Evolutionary conservation across 2,113 vertebrate species (phyloP), one percentile per base, ranked within the genome.

Genomic region (Tragelaphus buxtoni): DNA sequence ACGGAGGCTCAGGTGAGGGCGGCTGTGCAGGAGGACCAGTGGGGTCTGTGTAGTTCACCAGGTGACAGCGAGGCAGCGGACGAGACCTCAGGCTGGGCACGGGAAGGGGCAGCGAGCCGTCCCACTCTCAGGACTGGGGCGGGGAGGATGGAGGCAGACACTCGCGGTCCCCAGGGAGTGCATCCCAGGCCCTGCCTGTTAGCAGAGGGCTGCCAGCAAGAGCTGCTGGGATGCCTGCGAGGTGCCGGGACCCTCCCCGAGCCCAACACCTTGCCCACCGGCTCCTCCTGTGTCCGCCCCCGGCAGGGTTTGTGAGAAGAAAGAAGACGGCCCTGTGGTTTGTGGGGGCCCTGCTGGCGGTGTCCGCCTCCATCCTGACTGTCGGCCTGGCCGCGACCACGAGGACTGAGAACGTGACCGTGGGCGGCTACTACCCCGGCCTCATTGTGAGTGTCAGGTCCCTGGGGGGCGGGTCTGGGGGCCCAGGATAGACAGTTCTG

Each of bases 381-480:
- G 93, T 99, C 65, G 99, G 99, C 35, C 98, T 99, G 49, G 95
- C 99, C 39, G 99, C 99, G 17, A 99, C 99, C 83, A 99, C 99
- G 13, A 99, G 99, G 95, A 99, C 99, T 0, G 99, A 99, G 96
- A 99, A 99, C 2, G 99, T 99, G 90, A 98, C 99, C 0, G 99
- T 99, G 12, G 99, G 99, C 61, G 99, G 99, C 92, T 99, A 99
- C 98, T 99, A 99, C 96, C 99, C 99, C 0, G 99, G 99, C 82
- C 99, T 99, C n/a, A 99, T 99, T 7, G 99, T 99, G 98, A 99
- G 99, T 99, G 95, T 18, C 0, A 18, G 17, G 22, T 14, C 51
- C 28, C 2, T 2, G 10, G 45, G 74, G 58, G 28, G 76, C 1
- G 0, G 20, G 47, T 6, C 3, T 2, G 5, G 55, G 94, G 53